These are phyloP conservation scores for Zeus faber DNA, from an alignment of 2,113 vertebrate species.

Conservation along the genomic window DNA sequence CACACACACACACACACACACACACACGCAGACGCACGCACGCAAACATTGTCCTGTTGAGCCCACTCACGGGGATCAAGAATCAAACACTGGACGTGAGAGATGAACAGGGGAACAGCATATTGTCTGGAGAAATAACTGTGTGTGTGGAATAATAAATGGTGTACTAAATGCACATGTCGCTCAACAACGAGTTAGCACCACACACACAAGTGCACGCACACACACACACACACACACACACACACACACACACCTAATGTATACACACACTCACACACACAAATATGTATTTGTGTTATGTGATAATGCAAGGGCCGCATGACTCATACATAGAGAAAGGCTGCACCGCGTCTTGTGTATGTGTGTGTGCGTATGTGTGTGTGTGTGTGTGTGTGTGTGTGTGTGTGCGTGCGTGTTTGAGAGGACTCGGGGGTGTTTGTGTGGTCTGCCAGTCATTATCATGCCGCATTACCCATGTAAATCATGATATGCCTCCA, in stretches of 20 bases:
- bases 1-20: not conserved
- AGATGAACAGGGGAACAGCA: conserved; percentile 33
- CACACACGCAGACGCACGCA: not conserved
- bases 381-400: conserved; percentile 10
- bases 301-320: no score
- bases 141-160: no score
- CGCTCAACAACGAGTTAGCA: not conserved
- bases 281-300: no score
- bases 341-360: no score
- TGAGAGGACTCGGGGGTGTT: conserved; percentile 19
- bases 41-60: conserved; percentile 24
- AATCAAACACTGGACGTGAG: conserved; percentile 33
- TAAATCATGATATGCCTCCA: conserved; percentile 51
- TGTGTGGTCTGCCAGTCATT: conserved; percentile 42
- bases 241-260: not conserved
- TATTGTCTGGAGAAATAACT: conserved; percentile 25
- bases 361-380: conserved; percentile 4
- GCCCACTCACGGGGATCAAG: conserved; percentile 44
- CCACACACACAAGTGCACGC: no score
- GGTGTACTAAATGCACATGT: no score
- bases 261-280: not conserved
- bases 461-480: conserved; percentile 49
- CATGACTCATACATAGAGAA: no score
- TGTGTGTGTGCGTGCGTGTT: conserved; percentile 10
- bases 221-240: not conserved